phyloP scores from a whole-genome alignment of 2,888 invertebrate genomes.

The Ferdinandea cuprea region DNA sequence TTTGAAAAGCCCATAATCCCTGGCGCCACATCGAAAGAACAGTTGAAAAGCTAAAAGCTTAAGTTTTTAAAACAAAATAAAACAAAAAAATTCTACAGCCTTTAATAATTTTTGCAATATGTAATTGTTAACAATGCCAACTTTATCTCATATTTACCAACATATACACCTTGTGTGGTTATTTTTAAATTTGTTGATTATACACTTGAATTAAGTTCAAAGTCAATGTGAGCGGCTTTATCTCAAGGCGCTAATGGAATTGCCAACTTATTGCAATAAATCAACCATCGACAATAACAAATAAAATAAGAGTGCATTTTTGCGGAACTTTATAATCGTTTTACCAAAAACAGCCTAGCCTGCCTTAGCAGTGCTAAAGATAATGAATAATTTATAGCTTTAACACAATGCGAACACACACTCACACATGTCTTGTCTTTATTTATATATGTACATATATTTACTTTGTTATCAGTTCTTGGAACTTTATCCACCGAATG shows the following conservation, averaged over 20 bases:
- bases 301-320: slow-evolving; percentile 13
- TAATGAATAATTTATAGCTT: not conserved
- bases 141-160: too few relatives aligned
- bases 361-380: too few relatives aligned
- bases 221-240: slow-evolving; percentile 1
- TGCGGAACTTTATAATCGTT: not conserved
- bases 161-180: not conserved
- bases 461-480: slow-evolving; percentile 36
- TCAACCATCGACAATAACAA: not conserved
- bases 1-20: too few relatives aligned
- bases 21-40: too few relatives aligned
- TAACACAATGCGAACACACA: not conserved
- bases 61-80: too few relatives aligned
- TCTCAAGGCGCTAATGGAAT: slow-evolving; percentile 25
- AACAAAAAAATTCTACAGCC: too few relatives aligned
- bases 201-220: slow-evolving; percentile 10
- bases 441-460: not conserved
- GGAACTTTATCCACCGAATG: slow-evolving; percentile 20
- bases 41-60: too few relatives aligned
- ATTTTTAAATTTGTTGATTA: slow-evolving; percentile 24
- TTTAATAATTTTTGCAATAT: too few relatives aligned
- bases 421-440: slow-evolving; percentile 9
- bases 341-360: not conserved
- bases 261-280: slow-evolving; percentile 16
- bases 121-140: too few relatives aligned